Evolutionary conservation across 1,140 invertebrate genomes (phyloP).

Genomic region (Arctopsyche grandis): DNA sequence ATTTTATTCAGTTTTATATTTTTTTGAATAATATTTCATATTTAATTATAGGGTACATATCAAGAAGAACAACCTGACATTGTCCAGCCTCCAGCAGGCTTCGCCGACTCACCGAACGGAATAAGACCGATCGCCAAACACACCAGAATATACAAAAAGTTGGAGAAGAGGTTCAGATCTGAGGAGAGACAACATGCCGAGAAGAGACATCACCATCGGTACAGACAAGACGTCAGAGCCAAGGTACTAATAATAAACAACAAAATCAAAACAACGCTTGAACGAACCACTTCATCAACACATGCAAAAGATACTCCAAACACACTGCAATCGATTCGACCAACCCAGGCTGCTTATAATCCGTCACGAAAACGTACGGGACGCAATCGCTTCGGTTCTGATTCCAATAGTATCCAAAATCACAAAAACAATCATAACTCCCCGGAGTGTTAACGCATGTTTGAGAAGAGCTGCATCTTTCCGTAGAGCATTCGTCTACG

Average conservation of each 20-base stretch:
- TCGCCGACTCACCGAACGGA: constrained; percentile 83
- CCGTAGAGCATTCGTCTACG: constrained; percentile 69
- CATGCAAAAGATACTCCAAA: not conserved
- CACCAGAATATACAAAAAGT: constrained; percentile 78
- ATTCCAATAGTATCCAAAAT: constrained; percentile 62
- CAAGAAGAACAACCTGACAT: constrained; percentile 75
- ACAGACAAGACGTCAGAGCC: constrained; percentile 76
- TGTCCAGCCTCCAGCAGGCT: constrained; percentile 85
- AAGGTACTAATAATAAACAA: constrained; percentile 68
- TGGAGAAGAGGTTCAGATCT: constrained; percentile 83
- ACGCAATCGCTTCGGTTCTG: constrained; percentile 53
- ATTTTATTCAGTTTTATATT: not conserved
- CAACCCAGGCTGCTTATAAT: not conserved
- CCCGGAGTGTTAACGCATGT: constrained; percentile 71
- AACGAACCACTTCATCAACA: constrained; percentile 15
- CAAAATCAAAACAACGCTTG: not conserved
- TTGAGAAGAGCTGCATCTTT: constrained; percentile 59
- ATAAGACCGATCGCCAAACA: constrained; percentile 62
- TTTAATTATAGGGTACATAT: constrained; percentile 60
- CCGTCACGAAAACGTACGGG: not conserved
- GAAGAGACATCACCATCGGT: constrained; percentile 71
- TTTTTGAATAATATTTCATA: not conserved
- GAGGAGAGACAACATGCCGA: constrained; percentile 75
- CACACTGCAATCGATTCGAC: no score
- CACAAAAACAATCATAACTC: constrained; percentile 65